These are phyloP conservation scores for Dicranocentrus wangi DNA, from an alignment of 2,888 invertebrate species.

Conservation along the genomic window DNA sequence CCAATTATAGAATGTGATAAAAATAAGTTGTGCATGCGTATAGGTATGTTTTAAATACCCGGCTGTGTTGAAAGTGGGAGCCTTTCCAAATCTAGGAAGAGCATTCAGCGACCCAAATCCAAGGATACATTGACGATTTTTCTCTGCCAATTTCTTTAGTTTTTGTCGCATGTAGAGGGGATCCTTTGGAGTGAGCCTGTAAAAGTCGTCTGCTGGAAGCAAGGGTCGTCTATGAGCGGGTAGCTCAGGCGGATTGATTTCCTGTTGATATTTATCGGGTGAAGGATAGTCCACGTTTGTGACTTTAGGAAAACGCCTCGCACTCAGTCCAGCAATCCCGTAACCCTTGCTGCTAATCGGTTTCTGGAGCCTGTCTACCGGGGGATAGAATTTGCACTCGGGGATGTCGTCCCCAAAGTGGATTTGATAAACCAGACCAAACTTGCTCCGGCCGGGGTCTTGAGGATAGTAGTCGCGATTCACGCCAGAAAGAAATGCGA, in stretches of 20 bases:
- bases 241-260: neutral
- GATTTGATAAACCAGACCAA: slow-evolving; percentile 23
- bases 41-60: slow-evolving; percentile 48
- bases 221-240: slow-evolving; percentile 7
- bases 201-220: slow-evolving; percentile 15
- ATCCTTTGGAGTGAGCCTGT: neutral
- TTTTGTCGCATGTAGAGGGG: slow-evolving; percentile 5
- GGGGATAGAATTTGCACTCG: slow-evolving; percentile 24
- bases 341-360: slow-evolving; percentile 36
- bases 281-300: neutral
- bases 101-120: slow-evolving; percentile 11
- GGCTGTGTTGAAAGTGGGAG: slow-evolving; percentile 29
- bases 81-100: slow-evolving; percentile 18
- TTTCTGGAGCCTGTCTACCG: neutral
- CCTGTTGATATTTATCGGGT: slow-evolving; percentile 36
- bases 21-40: too few relatives aligned
- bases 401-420: slow-evolving; percentile 31
- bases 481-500: slow-evolving; percentile 41
- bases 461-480: slow-evolving; percentile 42
- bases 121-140: slow-evolving; percentile 11
- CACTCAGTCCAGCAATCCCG: slow-evolving; percentile 27
- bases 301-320: slow-evolving; percentile 2
- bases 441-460: slow-evolving; percentile 36
- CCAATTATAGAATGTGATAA: too few relatives aligned
- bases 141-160: neutral